phyloP scores from a whole-genome alignment of 2,888 invertebrate genomes.

The Celastrina argiolus region DNA sequence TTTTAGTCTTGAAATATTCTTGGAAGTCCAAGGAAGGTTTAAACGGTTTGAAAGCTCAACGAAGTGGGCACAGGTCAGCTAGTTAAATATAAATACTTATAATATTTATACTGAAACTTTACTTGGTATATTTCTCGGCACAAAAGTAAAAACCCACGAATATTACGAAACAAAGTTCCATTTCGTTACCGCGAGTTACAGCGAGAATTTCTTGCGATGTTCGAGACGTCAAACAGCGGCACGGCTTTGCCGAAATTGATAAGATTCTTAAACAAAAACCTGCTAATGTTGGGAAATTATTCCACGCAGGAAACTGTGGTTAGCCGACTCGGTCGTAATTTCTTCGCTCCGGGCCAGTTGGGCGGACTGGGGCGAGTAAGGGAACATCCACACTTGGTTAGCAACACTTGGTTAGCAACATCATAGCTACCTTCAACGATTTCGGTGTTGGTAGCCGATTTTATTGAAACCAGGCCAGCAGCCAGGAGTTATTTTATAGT shows the following conservation, averaged over 20 bases:
- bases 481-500: too few relatives aligned
- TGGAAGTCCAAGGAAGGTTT: too few relatives aligned
- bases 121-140: too few relatives aligned
- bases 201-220: background rate
- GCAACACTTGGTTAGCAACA: background rate
- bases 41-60: too few relatives aligned
- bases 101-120: too few relatives aligned
- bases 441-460: too few relatives aligned
- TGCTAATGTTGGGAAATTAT: background rate
- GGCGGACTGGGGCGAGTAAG: background rate
- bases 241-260: background rate
- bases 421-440: background rate
- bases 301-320: constrained; percentile 12
- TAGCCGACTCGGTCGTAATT: constrained; percentile 29
- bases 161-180: background rate
- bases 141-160: background rate
- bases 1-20: too few relatives aligned
- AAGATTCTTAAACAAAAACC: constrained; percentile 2
- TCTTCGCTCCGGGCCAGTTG: background rate
- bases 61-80: too few relatives aligned
- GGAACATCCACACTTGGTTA: background rate
- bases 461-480: too few relatives aligned
- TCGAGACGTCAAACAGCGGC: background rate
- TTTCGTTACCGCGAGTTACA: background rate
- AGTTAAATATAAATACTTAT: too few relatives aligned